Evolutionary conservation across 2,113 vertebrate species (phyloP).

Genomic region (Nothobranchius kuhntae): DNA sequence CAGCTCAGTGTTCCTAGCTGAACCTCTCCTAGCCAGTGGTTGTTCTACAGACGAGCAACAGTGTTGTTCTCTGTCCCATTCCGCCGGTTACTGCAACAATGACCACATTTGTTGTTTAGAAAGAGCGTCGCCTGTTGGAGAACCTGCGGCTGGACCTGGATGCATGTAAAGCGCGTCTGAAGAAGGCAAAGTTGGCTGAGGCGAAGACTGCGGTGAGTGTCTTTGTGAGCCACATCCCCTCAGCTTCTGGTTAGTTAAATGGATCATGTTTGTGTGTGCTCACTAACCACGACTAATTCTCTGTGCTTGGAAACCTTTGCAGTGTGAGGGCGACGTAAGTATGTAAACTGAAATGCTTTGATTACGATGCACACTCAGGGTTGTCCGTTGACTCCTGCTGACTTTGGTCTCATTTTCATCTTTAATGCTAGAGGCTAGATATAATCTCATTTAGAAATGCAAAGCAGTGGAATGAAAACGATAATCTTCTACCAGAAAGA

Average conservation of each 20-base stretch:
- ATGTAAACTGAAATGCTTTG: constrained; percentile 65
- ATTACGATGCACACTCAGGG: constrained; percentile 7
- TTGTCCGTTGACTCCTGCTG: constrained; percentile 68
- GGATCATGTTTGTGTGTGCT: not conserved
- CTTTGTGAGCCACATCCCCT: not conserved
- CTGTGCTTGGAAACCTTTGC: constrained; percentile 84
- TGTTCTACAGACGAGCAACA: too few species aligned
- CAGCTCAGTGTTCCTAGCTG: too few species aligned
- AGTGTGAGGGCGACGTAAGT: constrained; percentile 98
- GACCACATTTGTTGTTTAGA: constrained; percentile 69
- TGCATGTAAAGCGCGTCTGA: constrained; percentile 89
- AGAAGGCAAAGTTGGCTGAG: constrained; percentile 92
- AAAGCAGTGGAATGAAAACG: constrained; percentile 20
- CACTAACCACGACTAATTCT: constrained; percentile 41
- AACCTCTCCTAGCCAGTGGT: too few species aligned
- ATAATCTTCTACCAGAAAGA: not conserved
- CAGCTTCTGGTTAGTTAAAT: not conserved
- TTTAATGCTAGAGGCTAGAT: not conserved
- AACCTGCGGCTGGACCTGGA: constrained; percentile 94
- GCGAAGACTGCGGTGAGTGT: constrained; percentile 90
- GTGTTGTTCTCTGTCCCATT: too few species aligned
- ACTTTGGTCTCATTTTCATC: constrained; percentile 46
- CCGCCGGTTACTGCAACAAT: not conserved
- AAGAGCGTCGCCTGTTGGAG: constrained; percentile 90
- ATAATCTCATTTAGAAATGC: not conserved